phyloP scores from a whole-genome alignment of 2,113 vertebrate genomes.

The Trochalopteron elliotii region DNA sequence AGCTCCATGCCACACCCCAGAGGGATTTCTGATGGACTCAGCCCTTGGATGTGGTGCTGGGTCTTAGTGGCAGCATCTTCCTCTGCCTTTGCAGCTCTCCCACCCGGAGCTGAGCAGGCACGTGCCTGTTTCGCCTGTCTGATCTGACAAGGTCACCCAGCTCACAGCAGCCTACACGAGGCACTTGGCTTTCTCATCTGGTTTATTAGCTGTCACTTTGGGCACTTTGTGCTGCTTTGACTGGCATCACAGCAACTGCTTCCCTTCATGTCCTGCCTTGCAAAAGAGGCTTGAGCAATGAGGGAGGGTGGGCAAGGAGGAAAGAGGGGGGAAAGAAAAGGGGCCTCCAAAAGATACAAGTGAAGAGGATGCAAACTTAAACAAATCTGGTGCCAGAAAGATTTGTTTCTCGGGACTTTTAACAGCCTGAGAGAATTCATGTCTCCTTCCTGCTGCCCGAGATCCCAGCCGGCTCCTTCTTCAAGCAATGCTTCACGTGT shows the following conservation, averaged over 20 bases:
- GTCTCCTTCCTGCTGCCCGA: constrained; percentile 60
- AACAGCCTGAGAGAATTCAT: constrained; percentile 50
- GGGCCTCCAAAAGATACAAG: background rate
- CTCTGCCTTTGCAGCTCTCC: background rate
- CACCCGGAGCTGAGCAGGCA: background rate
- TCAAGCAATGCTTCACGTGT: constrained; percentile 69
- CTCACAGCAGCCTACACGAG: background rate
- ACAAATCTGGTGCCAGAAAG: constrained; percentile 38
- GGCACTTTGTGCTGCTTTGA: constrained; percentile 50
- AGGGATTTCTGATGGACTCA: background rate
- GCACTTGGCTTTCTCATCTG: constrained; percentile 41
- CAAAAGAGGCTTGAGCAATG: background rate
- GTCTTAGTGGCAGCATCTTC: background rate
- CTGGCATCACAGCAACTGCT: constrained; percentile 46
- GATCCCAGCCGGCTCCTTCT: constrained; percentile 48
- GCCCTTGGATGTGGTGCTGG: background rate
- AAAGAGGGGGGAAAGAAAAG: background rate
- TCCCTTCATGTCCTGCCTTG: constrained; percentile 46
- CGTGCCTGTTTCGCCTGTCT: constrained; percentile 51
- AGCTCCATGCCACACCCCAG: accelerated
- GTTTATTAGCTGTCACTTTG: constrained; percentile 65
- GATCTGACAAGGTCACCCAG: constrained; percentile 58
- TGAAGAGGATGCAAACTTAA: constrained; percentile 36
- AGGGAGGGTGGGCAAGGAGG: background rate
- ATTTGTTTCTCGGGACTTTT: constrained; percentile 44